Conservation (phyloP, 37 sponge, comb jelly and placozoan species). For the Oopsacas minuta region DNA sequence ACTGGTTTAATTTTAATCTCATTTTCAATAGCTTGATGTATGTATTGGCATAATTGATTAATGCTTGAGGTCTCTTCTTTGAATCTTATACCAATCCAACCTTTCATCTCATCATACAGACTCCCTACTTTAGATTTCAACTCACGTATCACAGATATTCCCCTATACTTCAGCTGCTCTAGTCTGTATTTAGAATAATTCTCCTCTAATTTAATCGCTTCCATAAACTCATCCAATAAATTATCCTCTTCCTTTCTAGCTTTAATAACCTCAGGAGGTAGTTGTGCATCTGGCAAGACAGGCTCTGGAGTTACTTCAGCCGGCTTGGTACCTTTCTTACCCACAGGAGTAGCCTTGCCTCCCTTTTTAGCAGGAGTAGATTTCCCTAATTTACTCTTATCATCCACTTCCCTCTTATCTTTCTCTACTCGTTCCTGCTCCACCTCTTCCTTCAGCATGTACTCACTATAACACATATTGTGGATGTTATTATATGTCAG, state of each 20-base stretch:
- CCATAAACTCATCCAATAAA: not conserved
- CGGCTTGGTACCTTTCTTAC: not conserved
- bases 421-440: not conserved
- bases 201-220: not conserved
- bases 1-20: not conserved
- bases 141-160: not conserved
- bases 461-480: not conserved
- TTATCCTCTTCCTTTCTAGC: not conserved
- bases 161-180: slow-evolving; percentile 4
- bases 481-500: not conserved
- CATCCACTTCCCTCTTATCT: not conserved
- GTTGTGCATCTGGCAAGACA: not conserved
- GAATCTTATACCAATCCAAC: not conserved
- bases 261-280: not conserved
- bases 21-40: slow-evolving; percentile 6
- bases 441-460: not conserved
- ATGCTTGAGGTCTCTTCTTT: not conserved
- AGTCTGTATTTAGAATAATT: not conserved
- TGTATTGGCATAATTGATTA: not conserved
- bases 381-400: not conserved
- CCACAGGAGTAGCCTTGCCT: not conserved
- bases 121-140: not conserved
- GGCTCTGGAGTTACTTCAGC: not conserved
- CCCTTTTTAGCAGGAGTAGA: not conserved
- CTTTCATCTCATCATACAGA: not conserved